Evolutionary conservation across 2,797 vertebrate species (phyloP).

Genomic region (Hozukius guyotensis): DNA sequence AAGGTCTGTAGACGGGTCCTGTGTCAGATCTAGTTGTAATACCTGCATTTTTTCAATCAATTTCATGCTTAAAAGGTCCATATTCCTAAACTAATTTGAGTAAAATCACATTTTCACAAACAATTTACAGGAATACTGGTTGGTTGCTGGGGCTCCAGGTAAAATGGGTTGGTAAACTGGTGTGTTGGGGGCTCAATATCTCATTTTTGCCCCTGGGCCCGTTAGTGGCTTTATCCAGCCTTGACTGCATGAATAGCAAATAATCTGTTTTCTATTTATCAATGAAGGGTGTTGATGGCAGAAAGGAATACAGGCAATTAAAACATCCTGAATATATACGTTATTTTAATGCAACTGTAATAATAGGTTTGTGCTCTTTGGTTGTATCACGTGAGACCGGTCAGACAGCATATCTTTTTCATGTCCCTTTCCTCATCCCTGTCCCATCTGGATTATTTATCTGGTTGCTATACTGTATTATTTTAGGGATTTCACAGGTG

Average conservation of each 20-base stretch:
- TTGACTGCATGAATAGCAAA: background rate
- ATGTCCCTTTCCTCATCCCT: background rate
- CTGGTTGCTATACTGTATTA: background rate
- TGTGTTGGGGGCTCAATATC: too few species aligned
- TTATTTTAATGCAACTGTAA: background rate
- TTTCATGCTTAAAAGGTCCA: background rate
- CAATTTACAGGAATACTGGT: background rate
- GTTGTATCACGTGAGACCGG: background rate
- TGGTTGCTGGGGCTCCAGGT: background rate
- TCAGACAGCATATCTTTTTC: background rate
- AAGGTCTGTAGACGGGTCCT: background rate
- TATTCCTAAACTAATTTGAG: background rate
- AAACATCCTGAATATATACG: background rate
- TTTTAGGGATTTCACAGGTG: background rate
- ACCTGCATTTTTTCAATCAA: background rate
- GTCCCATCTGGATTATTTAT: background rate
- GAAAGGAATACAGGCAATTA: background rate
- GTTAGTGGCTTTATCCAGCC: background rate
- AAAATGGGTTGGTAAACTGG: fast-evolving
- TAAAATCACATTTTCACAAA: background rate
- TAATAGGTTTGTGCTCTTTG: background rate
- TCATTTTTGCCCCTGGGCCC: too few species aligned
- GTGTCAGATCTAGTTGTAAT: background rate
- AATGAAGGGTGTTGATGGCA: background rate
- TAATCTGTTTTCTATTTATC: background rate